Percentiles rank a stretch among this genome's conserved stretches.
Evolutionary conservation across 1,140 invertebrate species (phyloP).

Genomic region (Nixonia krombeini): DNA sequence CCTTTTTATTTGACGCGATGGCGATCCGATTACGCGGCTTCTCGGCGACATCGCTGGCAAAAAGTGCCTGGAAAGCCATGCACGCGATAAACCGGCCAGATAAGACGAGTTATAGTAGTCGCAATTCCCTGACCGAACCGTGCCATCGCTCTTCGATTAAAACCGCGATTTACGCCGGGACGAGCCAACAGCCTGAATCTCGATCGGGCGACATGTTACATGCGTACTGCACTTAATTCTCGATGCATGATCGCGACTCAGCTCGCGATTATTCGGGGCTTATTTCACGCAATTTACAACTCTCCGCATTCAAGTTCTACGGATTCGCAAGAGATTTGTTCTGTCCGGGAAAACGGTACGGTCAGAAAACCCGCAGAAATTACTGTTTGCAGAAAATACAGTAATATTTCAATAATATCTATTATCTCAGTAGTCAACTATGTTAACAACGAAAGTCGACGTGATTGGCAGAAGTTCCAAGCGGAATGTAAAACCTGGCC

Average conservation of each 20-base stretch:
- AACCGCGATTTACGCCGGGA: conserved; percentile 26
- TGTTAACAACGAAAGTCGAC: no score
- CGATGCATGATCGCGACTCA: conserved; percentile 23
- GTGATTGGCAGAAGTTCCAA: no score
- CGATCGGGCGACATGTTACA: conserved; percentile 19
- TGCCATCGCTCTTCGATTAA: conserved; percentile 36
- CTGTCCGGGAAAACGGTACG: no score
- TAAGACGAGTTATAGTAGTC: conserved; percentile 39
- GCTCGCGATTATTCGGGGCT: conserved; percentile 20
- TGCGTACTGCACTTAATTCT: conserved; percentile 26
- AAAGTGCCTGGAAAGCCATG: conserved; percentile 19
- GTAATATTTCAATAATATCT: no score
- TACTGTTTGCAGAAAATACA: conserved; percentile 12
- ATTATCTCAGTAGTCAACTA: no score
- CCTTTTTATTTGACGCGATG: neutral
- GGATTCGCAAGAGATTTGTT: no score
- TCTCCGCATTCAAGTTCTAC: neutral
- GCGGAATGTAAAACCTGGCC: no score
- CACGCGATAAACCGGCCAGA: conserved; percentile 27
- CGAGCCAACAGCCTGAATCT: conserved; percentile 22
- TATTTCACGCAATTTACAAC: conserved; percentile 14
- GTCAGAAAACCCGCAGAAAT: conserved; percentile 12
- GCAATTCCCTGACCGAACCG: conserved; percentile 27
- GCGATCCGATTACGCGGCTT: conserved; percentile 2
- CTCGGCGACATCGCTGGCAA: conserved; percentile 4